phyloP scores from a whole-genome alignment of 1,140 invertebrate genomes.

The Cataglyphis hispanica region DNA sequence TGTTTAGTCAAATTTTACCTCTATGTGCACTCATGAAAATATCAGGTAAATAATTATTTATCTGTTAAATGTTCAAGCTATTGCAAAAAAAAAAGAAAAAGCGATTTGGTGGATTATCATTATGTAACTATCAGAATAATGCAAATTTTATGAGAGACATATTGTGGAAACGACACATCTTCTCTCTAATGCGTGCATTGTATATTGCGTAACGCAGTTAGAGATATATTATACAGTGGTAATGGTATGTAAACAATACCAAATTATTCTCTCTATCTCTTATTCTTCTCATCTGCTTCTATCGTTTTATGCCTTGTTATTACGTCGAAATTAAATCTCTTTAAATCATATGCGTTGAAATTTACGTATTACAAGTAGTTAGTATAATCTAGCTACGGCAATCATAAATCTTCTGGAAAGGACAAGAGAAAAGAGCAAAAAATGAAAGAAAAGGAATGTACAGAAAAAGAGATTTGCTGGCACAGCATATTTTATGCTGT shows the following conservation, averaged over 20 bases:
- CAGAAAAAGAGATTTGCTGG: not conserved
- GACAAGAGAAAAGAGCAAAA: not conserved
- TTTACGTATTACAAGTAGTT: conserved; percentile 42
- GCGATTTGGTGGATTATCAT: conserved; percentile 34
- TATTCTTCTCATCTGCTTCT: conserved; percentile 17
- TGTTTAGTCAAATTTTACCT: not conserved
- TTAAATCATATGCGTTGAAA: conserved; percentile 42
- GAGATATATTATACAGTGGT: conserved; percentile 22
- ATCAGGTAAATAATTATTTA: not conserved
- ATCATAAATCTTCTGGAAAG: not conserved
- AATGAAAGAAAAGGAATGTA: not conserved
- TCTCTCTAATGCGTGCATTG: conserved; percentile 29
- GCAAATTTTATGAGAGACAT: conserved; percentile 20
- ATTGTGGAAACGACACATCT: conserved; percentile 14
- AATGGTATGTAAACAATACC: conserved; percentile 23
- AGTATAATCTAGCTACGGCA: conserved; percentile 4
- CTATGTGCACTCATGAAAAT: not conserved
- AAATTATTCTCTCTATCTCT: conserved; percentile 12
- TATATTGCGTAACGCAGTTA: conserved; percentile 33
- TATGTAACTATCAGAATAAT: conserved; percentile 16
- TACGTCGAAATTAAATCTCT: not conserved
- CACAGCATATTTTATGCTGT: not conserved
- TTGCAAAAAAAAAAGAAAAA: conserved; percentile 1
- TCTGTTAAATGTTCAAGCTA: not conserved
- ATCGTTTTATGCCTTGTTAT: conserved; percentile 23